These are phyloP conservation scores for Cebus imitator DNA, from an alignment of 2,113 vertebrate genomes.

Conservation along the genomic window DNA sequence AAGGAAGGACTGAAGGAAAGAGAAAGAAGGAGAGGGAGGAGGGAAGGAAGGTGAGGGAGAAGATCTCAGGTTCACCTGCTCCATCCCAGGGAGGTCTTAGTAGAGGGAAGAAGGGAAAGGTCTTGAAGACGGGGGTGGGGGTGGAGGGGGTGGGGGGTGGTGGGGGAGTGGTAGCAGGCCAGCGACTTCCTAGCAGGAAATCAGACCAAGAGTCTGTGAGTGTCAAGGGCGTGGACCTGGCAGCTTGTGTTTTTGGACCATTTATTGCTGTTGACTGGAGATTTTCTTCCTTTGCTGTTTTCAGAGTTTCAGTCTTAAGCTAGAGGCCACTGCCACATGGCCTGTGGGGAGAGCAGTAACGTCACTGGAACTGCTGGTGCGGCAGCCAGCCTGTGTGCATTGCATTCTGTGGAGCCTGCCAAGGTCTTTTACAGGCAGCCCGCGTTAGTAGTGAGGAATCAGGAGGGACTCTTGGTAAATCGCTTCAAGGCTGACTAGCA, in stretches of 20 bases:
- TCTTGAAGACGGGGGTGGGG: not conserved
- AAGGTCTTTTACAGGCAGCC: not conserved
- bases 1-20: no score
- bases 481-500: not conserved
- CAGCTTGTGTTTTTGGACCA: not conserved
- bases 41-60: no score
- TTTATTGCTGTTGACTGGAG: not conserved
- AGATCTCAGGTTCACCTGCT: not conserved
- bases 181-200: not conserved
- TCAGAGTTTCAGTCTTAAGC: not conserved
- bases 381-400: not conserved
- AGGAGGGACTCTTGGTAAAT: not conserved
- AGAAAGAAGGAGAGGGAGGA: no score
- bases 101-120: not conserved
- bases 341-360: not conserved
- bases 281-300: not conserved
- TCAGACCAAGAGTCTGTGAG: not conserved
- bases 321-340: rapidly evolving
- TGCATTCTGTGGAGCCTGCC: not conserved
- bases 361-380: not conserved
- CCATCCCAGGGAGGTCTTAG: not conserved
- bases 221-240: not conserved
- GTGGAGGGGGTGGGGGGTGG: no score
- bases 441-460: not conserved
- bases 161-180: no score